phyloP scores from a whole-genome alignment of 1,140 invertebrate genomes.

The Pseudomyrmex pallidus region DNA sequence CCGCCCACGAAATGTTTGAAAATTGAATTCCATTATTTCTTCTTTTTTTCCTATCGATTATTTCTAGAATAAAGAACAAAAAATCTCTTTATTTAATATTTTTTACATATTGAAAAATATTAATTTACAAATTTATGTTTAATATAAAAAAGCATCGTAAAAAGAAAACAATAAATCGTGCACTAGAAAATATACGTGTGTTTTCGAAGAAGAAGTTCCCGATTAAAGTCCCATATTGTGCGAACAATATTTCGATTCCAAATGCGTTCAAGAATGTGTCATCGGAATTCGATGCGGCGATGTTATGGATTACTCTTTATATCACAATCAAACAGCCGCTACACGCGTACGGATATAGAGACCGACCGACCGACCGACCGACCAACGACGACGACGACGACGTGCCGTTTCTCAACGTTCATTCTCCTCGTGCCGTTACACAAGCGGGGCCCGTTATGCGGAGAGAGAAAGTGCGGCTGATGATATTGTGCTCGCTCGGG shows the following conservation, averaged over 20 bases:
- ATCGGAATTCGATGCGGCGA: conserved; percentile 14
- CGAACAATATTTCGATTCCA: conserved; percentile 1
- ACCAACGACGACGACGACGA: conserved; percentile 21
- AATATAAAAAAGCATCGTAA: too few species aligned
- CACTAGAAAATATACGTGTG: too few species aligned
- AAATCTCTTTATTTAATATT: too few species aligned
- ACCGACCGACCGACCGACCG: conserved; percentile 1
- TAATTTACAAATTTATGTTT: too few species aligned
- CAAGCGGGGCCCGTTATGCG: conserved; percentile 71
- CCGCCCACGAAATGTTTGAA: too few species aligned
- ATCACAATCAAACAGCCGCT: conserved; percentile 27
- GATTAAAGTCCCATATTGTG: not conserved
- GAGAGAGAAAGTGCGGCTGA: conserved; percentile 73
- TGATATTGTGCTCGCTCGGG: conserved; percentile 64
- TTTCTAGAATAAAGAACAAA: too few species aligned
- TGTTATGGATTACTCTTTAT: conserved; percentile 31
- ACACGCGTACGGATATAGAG: conserved; percentile 36
- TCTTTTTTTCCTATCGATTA: too few species aligned
- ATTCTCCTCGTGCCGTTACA: conserved; percentile 67
- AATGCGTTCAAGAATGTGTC: conserved; percentile 15
- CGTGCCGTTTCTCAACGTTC: conserved; percentile 67
- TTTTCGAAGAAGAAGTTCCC: not conserved
- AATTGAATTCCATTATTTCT: too few species aligned
- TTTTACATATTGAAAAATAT: too few species aligned
- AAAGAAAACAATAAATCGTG: too few species aligned